Base-by-base conservation (phyloP, 2,797 vertebrate genomes). In the Acrossocheilus fasciatus region DNA sequence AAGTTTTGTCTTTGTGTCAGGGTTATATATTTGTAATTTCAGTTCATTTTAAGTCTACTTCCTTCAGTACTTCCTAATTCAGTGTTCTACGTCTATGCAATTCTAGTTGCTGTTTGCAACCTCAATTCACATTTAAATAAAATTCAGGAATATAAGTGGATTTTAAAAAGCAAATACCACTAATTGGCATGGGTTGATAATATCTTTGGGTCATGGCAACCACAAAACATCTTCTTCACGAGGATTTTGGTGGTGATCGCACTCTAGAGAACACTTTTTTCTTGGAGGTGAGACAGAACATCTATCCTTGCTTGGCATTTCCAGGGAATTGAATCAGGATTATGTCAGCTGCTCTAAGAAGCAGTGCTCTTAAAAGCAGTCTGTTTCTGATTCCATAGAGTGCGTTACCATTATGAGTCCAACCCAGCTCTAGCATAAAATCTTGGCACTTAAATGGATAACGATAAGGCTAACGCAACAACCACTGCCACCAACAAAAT, bases 321-420 rank as follows among this genome's bases (percentile, higher is more conserved):
- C 80, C 39, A 86, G 81, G 76, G 80, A 72, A 88, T 72, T 88
- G 57, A 85, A 81, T 79, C 81, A 84, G 72, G 81, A 73, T 80
- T 77, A 84, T 72, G 64, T 36, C 81, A 81, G 70, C 70, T 30
- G 76, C 75, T 78, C 30, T 86, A 59, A 39, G n/a, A 79, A 45
- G 82, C 50, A 82, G n/a, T 57, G 20, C 81, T 79, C 34, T 76
- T 88, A 52, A 87, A 47, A 66, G 43, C 43, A 45, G 74, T 66
- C 68, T 64, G 85, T 41, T 70, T 72, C 78, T 80, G 74, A 66
- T 80, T 79, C 75, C 70, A 80, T 10, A 43, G 43, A 88, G 64
- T 84, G 52, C 57, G 76, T 77, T 90, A 75, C 59, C 36, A 80
- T 64, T 81, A 70, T 43, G 43, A 45, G 43, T 45, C 43, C 43